Evolutionary conservation across 2,113 vertebrate species (phyloP).

Genomic region (Cinclus cinclus): DNA sequence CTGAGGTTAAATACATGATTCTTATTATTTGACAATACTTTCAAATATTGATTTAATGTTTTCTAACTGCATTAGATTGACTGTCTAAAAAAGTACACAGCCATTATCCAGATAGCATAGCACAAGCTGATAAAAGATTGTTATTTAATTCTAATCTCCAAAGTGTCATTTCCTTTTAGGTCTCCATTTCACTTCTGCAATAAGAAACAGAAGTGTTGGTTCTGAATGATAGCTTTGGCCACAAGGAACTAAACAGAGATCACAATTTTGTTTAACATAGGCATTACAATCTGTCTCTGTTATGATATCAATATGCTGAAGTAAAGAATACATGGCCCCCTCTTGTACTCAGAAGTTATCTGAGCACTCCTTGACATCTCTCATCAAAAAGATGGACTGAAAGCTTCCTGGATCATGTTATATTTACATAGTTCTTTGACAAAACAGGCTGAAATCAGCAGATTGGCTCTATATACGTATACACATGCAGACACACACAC

Average conservation of each 20-base stretch:
- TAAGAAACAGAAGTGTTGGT: not conserved
- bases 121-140: not conserved
- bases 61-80: not conserved
- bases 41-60: not conserved
- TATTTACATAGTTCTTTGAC: not conserved
- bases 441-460: not conserved
- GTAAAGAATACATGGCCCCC: not conserved
- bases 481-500: too few relatives aligned
- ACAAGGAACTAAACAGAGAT: not conserved
- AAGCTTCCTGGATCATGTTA: not conserved
- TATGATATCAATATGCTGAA: not conserved
- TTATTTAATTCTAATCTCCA: not conserved
- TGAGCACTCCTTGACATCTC: not conserved
- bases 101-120: not conserved
- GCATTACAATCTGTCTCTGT: not conserved
- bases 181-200: not conserved
- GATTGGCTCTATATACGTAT: accelerated
- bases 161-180: not conserved
- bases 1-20: not conserved
- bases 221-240: not conserved
- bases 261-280: not conserved
- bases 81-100: not conserved
- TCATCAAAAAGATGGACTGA: not conserved
- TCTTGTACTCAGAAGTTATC: not conserved
- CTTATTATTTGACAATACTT: not conserved